Evolutionary conservation across 2,888 invertebrate species (phyloP).

Genomic region (Hirtodrosophila cameraria): DNA sequence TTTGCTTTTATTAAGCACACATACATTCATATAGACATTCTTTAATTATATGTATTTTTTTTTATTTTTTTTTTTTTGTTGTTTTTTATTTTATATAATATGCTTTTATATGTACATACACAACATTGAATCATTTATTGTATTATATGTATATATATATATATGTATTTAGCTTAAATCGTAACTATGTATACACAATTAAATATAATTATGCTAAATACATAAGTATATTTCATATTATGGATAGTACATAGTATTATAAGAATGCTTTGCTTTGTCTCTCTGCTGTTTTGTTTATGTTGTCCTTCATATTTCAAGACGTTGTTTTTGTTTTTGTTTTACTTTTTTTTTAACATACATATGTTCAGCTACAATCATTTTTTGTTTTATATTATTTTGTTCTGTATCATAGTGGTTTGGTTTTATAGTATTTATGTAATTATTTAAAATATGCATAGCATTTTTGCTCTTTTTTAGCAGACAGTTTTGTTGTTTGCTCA

Average conservation of each 20-base stretch:
- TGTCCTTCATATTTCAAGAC: slow-evolving; percentile 48
- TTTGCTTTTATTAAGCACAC: slow-evolving; percentile 52
- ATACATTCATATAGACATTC: slow-evolving; percentile 59
- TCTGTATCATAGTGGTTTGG: slow-evolving; percentile 23
- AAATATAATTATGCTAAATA: slow-evolving; percentile 70
- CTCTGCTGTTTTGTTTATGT: slow-evolving; percentile 15
- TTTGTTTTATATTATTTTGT: slow-evolving; percentile 32
- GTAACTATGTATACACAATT: slow-evolving; percentile 72
- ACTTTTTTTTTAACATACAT: slow-evolving; percentile 52
- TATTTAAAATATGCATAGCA: slow-evolving; percentile 58
- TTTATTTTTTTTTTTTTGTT: too few relatives aligned
- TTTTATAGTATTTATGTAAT: slow-evolving; percentile 30
- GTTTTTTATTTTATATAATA: slow-evolving; percentile 28
- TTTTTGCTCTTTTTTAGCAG: slow-evolving; percentile 50
- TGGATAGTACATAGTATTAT: slow-evolving; percentile 41
- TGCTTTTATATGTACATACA: slow-evolving; percentile 75
- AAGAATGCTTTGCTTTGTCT: slow-evolving; percentile 27
- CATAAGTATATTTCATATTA: slow-evolving; percentile 57
- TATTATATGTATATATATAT: slow-evolving; percentile 52
- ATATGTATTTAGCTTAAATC: slow-evolving; percentile 63
- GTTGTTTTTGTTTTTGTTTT: slow-evolving; percentile 6
- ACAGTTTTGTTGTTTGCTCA: slow-evolving; percentile 65
- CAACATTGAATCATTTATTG: slow-evolving; percentile 78
- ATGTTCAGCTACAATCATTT: slow-evolving; percentile 57
- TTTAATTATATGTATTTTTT: slow-evolving; percentile 56